Evolutionary conservation across 2,113 vertebrate species (phyloP).

Genomic region (Crotalus viridis): DNA sequence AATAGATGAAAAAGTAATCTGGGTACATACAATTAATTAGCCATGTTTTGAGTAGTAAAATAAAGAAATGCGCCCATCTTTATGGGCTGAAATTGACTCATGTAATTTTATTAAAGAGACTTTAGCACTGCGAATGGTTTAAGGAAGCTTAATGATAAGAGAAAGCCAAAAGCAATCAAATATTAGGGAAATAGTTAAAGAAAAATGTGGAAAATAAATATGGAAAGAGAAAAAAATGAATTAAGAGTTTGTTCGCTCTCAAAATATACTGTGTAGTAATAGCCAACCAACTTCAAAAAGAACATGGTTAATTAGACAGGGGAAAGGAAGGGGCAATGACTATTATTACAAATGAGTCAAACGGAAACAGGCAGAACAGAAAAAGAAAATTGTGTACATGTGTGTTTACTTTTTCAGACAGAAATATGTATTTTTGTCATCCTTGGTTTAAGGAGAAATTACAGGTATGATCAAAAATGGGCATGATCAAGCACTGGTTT

Average conservation of each 20-base stretch:
- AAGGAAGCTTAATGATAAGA: constrained; percentile 1
- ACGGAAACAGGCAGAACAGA: background rate
- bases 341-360: background rate
- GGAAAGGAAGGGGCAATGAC: constrained; percentile 20
- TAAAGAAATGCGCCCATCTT: background rate
- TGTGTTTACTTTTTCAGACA: background rate
- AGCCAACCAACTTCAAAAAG: constrained; percentile 6
- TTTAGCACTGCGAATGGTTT: background rate
- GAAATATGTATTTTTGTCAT: no score
- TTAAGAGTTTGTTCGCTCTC: constrained; percentile 13
- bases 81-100: background rate
- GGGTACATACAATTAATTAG: constrained; percentile 22
- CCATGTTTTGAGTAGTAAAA: constrained; percentile 19
- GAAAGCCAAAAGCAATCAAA: constrained; percentile 20
- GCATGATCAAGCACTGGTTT: background rate
- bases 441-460: background rate
- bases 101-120: constrained; percentile 1
- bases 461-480: background rate
- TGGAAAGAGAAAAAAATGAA: background rate
- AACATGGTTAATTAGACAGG: constrained; percentile 27
- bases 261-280: constrained; percentile 28
- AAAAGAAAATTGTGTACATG: background rate
- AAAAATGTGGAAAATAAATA: constrained; percentile 16
- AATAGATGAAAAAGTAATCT: constrained; percentile 15
- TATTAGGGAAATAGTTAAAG: constrained; percentile 19